Conservation (phyloP, 2,113 vertebrate species). For the Gymnogyps californianus region DNA sequence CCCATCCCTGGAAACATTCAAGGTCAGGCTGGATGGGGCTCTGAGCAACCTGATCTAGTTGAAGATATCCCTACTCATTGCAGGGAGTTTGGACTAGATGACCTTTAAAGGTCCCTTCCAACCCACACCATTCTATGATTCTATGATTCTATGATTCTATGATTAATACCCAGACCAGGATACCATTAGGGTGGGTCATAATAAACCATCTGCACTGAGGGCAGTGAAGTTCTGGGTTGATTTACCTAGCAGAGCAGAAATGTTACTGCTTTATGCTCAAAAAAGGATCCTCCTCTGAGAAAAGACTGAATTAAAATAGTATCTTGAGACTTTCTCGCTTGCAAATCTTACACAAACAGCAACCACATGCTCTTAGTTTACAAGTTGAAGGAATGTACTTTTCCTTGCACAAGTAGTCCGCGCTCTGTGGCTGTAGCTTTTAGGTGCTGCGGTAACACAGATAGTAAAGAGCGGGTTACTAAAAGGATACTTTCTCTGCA, state of each 20-base stretch:
- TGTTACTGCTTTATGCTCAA: background rate
- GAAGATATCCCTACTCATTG: background rate
- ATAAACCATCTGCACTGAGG: background rate
- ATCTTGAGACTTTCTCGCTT: background rate
- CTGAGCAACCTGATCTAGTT: background rate
- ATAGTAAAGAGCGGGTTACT: background rate
- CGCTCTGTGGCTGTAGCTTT: background rate
- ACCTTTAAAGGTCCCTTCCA: background rate
- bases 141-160: background rate
- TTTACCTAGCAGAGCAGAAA: background rate
- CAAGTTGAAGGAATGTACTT: background rate
- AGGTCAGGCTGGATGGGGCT: background rate
- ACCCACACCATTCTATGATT: background rate
- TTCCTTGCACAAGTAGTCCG: background rate
- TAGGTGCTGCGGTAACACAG: background rate
- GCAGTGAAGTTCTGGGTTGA: background rate
- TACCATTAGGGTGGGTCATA: background rate
- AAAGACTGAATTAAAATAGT: background rate
- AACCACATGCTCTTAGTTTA: background rate
- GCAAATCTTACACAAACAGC: background rate
- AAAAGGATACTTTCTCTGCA: background rate
- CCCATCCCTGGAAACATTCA: background rate
- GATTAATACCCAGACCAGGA: background rate
- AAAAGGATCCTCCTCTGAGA: background rate
- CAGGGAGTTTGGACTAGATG: background rate